These are phyloP conservation scores for Subanguina moxae DNA, from an alignment of 1,140 invertebrate species.

Conservation along the genomic window DNA sequence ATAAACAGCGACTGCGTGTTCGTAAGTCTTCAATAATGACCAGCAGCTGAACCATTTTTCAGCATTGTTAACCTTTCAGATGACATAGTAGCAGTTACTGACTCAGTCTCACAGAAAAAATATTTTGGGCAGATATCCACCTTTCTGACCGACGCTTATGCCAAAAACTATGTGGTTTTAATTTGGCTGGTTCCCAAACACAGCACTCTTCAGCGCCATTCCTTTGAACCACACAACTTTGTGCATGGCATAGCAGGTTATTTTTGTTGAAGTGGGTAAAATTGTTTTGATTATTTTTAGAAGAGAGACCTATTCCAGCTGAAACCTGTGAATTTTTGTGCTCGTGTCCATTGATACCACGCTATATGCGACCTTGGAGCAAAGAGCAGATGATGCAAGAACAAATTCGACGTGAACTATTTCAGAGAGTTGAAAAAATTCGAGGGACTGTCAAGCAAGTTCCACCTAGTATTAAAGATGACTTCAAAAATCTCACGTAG, in stretches of 20 bases:
- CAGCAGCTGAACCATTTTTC: not conserved
- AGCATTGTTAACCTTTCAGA: conserved; percentile 5
- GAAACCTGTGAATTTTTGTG: conserved; percentile 4
- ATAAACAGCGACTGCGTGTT: conserved; percentile 3
- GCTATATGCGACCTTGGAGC: conserved; percentile 14
- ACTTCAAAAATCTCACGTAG: conserved; percentile 1
- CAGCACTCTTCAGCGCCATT: not conserved
- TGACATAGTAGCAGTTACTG: conserved; percentile 14
- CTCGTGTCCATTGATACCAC: conserved; percentile 12
- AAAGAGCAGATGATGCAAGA: conserved; percentile 8
- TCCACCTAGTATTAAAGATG: not conserved
- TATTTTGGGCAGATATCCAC: conserved; percentile 10
- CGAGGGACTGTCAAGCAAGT: conserved; percentile 1
- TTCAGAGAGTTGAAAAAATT: conserved; percentile 16
- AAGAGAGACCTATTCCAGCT: conserved; percentile 15
- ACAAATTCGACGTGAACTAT: conserved; percentile 7
- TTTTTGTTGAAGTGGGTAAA: too few species aligned
- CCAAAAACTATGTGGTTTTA: conserved; percentile 11
- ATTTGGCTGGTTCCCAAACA: conserved; percentile 13
- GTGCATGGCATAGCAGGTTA: conserved; percentile 8
- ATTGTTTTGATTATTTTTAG: not conserved
- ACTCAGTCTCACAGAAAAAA: conserved; percentile 3
- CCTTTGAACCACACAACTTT: conserved; percentile 8
- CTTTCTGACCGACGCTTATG: conserved; percentile 15
- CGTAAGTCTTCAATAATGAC: conserved; percentile 12